phyloP scores from a whole-genome alignment of 2,113 vertebrate genomes.

The Micronisus gabar region DNA sequence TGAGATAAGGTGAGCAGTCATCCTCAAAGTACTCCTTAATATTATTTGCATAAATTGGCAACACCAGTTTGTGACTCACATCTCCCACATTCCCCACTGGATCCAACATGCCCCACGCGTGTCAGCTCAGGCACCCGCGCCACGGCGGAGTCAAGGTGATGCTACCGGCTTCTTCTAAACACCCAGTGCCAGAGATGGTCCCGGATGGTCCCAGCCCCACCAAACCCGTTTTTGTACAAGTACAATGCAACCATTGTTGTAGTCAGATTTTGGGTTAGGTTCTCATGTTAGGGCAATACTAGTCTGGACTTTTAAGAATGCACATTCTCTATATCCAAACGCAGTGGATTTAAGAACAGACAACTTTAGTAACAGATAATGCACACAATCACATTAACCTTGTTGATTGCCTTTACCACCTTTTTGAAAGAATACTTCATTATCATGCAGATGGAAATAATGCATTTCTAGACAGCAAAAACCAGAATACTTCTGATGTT shows the following conservation, averaged over 20 bases:
- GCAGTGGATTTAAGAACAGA: neutral
- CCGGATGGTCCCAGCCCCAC: neutral
- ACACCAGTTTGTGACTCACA: neutral
- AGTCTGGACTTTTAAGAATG: neutral
- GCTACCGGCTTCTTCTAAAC: neutral
- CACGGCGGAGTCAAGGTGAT: neutral
- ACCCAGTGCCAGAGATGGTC: neutral
- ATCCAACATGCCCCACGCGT: fast-evolving
- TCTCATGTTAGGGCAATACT: neutral
- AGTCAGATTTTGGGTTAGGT: neutral
- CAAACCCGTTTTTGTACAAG: neutral
- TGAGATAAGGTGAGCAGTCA: neutral
- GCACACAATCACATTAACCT: neutral
- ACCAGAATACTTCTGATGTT: neutral
- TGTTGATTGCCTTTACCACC: neutral
- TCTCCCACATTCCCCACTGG: neutral
- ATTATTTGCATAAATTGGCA: neutral
- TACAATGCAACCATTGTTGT: fast-evolving
- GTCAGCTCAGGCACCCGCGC: neutral
- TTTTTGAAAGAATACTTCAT: neutral
- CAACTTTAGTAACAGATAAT: neutral
- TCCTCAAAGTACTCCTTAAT: neutral
- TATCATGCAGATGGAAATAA: neutral
- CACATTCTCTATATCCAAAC: neutral
- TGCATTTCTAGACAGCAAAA: neutral